phyloP scores from a whole-genome alignment of 2,113 vertebrate species.

The Saimiri boliviensis region DNA sequence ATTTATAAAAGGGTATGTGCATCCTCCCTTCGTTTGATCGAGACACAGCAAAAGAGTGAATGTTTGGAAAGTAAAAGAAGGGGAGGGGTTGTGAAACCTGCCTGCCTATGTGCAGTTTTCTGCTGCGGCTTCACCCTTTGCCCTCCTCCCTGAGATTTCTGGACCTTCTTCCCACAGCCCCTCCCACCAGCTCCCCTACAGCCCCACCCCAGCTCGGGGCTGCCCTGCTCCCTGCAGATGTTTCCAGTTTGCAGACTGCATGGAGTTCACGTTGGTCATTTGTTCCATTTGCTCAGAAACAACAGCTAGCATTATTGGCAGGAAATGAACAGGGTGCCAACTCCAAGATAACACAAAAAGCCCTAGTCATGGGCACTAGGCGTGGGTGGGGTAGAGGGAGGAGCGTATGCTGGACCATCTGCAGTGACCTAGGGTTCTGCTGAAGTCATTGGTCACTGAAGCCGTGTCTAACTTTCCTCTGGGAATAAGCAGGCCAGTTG shows the following conservation, averaged over 20 bases:
- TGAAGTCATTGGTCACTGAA: neutral
- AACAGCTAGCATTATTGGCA: constrained; percentile 74
- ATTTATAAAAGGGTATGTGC: neutral
- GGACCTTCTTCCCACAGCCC: neutral
- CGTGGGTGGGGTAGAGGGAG: neutral
- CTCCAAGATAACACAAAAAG: constrained; percentile 64
- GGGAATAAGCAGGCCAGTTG: neutral
- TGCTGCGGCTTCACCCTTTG: neutral
- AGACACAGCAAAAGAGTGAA: neutral
- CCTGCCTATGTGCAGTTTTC: neutral
- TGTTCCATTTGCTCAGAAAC: constrained; percentile 71
- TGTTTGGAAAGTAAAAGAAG: too few species aligned
- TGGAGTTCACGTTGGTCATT: constrained; percentile 52
- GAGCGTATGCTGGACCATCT: neutral
- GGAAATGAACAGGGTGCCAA: constrained; percentile 57
- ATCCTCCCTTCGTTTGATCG: neutral
- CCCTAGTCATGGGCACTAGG: constrained; percentile 66
- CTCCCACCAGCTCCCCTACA: neutral
- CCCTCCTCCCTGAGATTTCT: neutral
- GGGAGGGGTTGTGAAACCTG: accelerated
- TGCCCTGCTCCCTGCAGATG: neutral
- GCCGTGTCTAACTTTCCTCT: neutral
- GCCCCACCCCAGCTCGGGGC: neutral
- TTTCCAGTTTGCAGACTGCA: constrained; percentile 52
- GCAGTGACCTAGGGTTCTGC: neutral